Base-by-base conservation (phyloP, 2,888 invertebrate species). In the Galeopsomyia nigrocyanea region DNA sequence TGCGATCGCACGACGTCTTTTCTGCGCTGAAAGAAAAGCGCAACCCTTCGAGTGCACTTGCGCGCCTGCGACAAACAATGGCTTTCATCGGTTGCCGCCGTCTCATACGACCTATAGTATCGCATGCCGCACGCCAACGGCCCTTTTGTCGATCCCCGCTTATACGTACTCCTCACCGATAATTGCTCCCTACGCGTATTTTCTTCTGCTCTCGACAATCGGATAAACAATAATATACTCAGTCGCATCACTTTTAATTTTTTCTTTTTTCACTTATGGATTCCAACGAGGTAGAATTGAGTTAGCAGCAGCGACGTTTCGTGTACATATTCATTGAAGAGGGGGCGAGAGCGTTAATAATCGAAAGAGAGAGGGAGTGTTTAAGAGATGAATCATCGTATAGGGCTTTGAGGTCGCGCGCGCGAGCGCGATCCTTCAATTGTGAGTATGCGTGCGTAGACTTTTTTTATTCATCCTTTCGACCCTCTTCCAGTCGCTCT, bases 321-420 rank as follows among this genome's bases (percentile, higher is more conserved):
- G 82, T 84, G 83, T 83, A 84, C 83, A 84, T 82, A 84, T 84
- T 83, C 81, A 83, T 84, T 83, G 81, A 31, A 82, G 78, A 77
- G 14, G 39, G 26, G 77, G 75, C 71, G 77, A 76, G 75, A 69
- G 76, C 78, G 75, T 78, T 80, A 80, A 79, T 82, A 79, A 81
- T 78, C 78, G 79, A 77, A 75, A 77, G 74, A 80, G 50, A 50
- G 31, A 55, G 19, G 78, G 77, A 80, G 79, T 78, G 77, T 66
- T 82, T 81, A 83, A 83, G 82, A 81, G 82, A 81, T 84, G 84
- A 84, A 83, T 84, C 84, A 39, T 39, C 39, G n/a, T n/a, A 84
- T 84, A 79, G 80, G 80, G 72, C 51, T 62, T 67, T 64, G 56
- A 55, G 58, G 26, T 5, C 26, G 26, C 26, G 26, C 26, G 26